These are phyloP conservation scores for Sturnira hondurensis DNA, from an alignment of 2,113 vertebrate species.

Conservation along the genomic window DNA sequence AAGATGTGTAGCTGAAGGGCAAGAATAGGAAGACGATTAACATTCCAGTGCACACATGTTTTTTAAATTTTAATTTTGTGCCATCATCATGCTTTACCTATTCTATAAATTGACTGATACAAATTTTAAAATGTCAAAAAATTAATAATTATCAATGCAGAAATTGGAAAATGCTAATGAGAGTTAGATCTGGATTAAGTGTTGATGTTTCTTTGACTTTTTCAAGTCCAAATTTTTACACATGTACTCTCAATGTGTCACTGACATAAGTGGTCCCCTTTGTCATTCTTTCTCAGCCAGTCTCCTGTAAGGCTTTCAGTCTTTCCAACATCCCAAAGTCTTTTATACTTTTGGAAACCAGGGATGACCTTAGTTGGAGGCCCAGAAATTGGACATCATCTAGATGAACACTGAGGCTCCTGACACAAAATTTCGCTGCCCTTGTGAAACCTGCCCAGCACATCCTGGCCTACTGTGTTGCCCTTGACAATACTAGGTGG, in stretches of 20 bases:
- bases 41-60: neutral
- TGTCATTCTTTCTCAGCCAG: neutral
- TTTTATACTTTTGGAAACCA: constrained; percentile 18
- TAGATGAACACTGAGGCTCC: neutral
- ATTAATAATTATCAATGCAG: neutral
- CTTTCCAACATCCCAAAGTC: neutral
- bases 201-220: constrained; percentile 5
- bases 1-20: neutral
- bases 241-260: neutral
- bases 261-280: neutral
- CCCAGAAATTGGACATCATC: neutral
- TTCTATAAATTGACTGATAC: neutral
- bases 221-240: neutral
- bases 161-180: neutral
- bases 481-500: constrained; percentile 39
- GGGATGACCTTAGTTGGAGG: neutral
- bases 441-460: neutral
- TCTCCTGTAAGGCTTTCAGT: neutral
- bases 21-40: neutral
- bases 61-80: neutral
- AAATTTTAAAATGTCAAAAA: neutral
- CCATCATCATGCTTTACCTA: neutral
- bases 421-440: neutral
- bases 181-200: neutral
- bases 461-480: constrained; percentile 16